Conservation (phyloP, 2,888 invertebrate genomes). For the Strigamia transsilvanica region DNA sequence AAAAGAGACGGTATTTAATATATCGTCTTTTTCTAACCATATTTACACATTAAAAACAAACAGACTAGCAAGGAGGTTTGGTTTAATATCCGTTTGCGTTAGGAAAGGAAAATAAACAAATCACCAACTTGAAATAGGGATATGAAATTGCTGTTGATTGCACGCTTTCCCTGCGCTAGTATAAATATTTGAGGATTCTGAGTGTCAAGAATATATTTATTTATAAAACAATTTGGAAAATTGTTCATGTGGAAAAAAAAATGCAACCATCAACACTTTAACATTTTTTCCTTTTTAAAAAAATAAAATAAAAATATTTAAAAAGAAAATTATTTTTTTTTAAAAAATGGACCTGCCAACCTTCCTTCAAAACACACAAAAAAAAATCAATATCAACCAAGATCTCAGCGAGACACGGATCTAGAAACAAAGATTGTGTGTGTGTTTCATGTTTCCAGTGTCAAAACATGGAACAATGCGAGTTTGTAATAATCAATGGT, state of each 20-base stretch:
- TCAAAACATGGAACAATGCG: no score
- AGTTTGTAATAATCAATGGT: no score
- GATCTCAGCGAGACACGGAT: background rate
- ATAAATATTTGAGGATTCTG: conserved; percentile 27
- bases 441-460: background rate
- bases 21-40: background rate
- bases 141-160: conserved; percentile 4
- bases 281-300: background rate
- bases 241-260: background rate
- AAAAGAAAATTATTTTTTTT: background rate
- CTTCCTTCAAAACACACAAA: background rate
- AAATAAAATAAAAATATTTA: no score
- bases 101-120: conserved; percentile 15
- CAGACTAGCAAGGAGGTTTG: background rate
- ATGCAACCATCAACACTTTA: conserved; percentile 6
- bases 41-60: background rate
- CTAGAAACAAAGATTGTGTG: background rate
- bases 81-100: conserved; percentile 18
- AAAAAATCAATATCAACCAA: conserved; percentile 25
- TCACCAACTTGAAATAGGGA: conserved; percentile 6
- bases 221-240: conserved; percentile 21
- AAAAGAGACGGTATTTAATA: background rate
- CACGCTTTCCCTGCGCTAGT: background rate
- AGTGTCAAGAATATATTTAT: conserved; percentile 4
- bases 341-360: background rate